A percentile compares a stretch with the other conserved stretches of the same genome.
Conservation (phyloP, 2,888 invertebrate genomes). For the Parascotia fuliginaria region DNA sequence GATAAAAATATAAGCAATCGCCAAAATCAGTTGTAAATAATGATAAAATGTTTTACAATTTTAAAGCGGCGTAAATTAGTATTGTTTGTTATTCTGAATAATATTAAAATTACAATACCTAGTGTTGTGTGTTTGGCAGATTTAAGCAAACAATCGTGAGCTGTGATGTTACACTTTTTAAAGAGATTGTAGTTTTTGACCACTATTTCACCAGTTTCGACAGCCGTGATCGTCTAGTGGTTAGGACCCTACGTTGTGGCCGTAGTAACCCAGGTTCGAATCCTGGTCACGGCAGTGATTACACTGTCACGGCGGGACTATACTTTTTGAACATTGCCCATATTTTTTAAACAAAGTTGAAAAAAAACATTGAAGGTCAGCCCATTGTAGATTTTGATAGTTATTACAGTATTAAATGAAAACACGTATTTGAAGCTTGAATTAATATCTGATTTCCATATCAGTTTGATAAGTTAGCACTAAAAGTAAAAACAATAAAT, state of each 20-base stretch:
- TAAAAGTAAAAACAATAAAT: background rate
- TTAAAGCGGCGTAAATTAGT: no score
- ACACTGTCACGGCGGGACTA: constrained; percentile 51
- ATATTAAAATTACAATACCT: no score
- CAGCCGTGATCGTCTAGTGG: constrained; percentile 88
- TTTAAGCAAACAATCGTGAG: constrained; percentile 4
- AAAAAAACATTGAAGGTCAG: no score
- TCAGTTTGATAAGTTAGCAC: background rate
- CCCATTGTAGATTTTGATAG: no score
- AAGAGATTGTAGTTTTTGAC: constrained; percentile 19
- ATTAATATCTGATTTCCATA: background rate
- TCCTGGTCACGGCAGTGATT: constrained; percentile 89
- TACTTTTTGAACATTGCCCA: constrained; percentile 1
- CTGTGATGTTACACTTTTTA: constrained; percentile 1
- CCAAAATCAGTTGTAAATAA: no score
- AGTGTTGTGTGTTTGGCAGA: no score
- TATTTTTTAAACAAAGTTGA: background rate
- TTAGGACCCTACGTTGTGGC: constrained; percentile 90
- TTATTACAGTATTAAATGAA: no score
- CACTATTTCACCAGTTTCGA: constrained; percentile 13
- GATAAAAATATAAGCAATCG: no score
- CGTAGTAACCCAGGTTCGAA: constrained; percentile 89
- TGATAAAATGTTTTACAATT: no score
- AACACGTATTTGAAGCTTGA: no score
- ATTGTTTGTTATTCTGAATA: no score